phyloP scores from a whole-genome alignment of 2,797 vertebrate genomes.

The Dryobates pubescens region DNA sequence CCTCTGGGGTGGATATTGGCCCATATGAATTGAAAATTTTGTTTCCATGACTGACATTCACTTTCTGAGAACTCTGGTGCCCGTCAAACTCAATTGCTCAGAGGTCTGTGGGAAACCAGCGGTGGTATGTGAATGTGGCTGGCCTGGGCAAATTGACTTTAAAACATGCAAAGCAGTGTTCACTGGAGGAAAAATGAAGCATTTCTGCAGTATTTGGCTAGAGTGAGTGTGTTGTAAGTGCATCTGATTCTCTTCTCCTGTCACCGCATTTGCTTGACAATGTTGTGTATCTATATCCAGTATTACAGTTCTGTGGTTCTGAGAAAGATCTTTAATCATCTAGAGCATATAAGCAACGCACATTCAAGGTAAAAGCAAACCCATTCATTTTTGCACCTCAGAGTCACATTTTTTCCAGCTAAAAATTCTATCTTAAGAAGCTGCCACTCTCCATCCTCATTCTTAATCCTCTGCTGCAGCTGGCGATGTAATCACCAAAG shows the following conservation, averaged over 20 bases:
- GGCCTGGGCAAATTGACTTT: not conserved
- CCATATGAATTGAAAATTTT: conserved; percentile 3
- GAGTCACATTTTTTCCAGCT: not conserved
- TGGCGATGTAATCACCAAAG: not conserved
- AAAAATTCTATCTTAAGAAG: not conserved
- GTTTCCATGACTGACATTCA: conserved; percentile 8
- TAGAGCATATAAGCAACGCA: not conserved
- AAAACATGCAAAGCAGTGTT: not conserved
- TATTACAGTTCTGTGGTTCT: not conserved
- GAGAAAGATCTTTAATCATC: conserved; percentile 11
- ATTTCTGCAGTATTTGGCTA: conserved; percentile 37
- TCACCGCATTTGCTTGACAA: not conserved
- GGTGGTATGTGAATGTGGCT: conserved; percentile 23
- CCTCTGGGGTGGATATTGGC: conserved; percentile 18
- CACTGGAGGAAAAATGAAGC: not conserved
- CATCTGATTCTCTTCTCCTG: conserved; percentile 21
- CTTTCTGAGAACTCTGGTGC: conserved; percentile 46
- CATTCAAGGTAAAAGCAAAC: conserved; percentile 10
- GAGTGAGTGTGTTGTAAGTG: not conserved
- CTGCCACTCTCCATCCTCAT: not conserved
- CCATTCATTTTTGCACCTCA: conserved; percentile 10
- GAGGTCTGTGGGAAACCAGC: conserved; percentile 45
- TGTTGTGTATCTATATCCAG: not conserved
- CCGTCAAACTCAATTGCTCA: conserved; percentile 48
- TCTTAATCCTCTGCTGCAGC: not conserved